Conservation (phyloP, 2,113 vertebrate genomes). For the Leucopsar rothschildi region DNA sequence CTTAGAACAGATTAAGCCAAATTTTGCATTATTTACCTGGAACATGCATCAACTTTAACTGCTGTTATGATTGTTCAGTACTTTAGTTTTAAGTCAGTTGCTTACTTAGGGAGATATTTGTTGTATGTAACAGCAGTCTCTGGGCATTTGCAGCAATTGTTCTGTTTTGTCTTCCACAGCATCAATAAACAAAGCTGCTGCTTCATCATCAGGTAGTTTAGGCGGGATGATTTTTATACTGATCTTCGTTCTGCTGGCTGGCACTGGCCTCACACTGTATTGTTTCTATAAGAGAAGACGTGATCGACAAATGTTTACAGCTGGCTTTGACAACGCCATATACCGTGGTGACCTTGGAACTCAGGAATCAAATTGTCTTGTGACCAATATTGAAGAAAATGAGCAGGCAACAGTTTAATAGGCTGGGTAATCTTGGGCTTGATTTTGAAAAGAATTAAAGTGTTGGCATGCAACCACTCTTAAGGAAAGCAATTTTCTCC, state of each 20-base stretch:
- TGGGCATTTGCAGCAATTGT: neutral
- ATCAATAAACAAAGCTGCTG: conserved; percentile 22
- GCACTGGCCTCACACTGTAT: conserved; percentile 73
- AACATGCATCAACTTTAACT: neutral
- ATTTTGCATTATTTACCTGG: neutral
- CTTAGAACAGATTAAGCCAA: neutral
- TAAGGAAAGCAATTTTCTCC: conserved; percentile 35
- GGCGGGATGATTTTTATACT: conserved; percentile 76
- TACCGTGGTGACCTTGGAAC: conserved; percentile 74
- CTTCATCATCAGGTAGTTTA: conserved; percentile 2
- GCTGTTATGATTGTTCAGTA: neutral
- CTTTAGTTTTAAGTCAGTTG: neutral
- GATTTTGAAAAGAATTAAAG: neutral
- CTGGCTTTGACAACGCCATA: conserved; percentile 85
- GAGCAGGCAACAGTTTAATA: conserved; percentile 74
- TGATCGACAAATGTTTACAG: conserved; percentile 38
- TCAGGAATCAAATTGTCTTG: conserved; percentile 83
- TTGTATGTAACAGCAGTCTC: neutral
- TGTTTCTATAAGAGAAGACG: conserved; percentile 79
- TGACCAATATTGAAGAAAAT: conserved; percentile 91
- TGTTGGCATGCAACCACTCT: neutral
- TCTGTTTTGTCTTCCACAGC: conserved; percentile 35
- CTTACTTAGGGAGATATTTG: neutral
- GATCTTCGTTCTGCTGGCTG: conserved; percentile 73
- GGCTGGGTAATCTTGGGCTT: neutral